Percentiles rank a stretch among this genome's conserved stretches.
phyloP scores from a whole-genome alignment of 2,113 vertebrate genomes.

The Illadopsis cleaveri region DNA sequence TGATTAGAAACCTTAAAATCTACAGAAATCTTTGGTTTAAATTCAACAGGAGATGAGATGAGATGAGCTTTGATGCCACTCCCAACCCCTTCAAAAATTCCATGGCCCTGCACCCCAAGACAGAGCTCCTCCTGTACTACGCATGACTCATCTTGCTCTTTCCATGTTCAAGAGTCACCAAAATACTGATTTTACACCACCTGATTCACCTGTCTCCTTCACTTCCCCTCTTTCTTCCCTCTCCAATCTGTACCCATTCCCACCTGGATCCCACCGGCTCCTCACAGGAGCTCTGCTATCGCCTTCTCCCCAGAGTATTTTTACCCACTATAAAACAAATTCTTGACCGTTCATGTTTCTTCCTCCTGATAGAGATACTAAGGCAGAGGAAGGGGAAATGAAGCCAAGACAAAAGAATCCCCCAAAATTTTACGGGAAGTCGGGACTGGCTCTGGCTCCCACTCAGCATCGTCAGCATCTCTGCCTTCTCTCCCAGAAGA shows the following conservation, averaged over 20 bases:
- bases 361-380: background rate
- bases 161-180: background rate
- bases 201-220: background rate
- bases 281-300: rapidly evolving
- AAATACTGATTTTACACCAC: background rate
- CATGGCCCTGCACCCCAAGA: background rate
- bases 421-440: background rate
- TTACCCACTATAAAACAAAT: background rate
- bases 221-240: background rate
- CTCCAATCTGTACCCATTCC: background rate
- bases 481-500: background rate
- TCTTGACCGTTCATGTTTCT: rapidly evolving
- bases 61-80: background rate
- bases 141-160: no score
- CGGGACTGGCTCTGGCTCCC: background rate
- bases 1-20: background rate
- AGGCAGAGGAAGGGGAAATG: background rate
- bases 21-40: background rate
- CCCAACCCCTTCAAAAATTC: background rate
- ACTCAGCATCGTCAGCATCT: rapidly evolving
- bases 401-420: background rate
- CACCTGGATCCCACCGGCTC: rapidly evolving
- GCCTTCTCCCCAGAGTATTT: rapidly evolving
- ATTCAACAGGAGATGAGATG: no score
- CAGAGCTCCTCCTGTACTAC: rapidly evolving